Conservation (phyloP, 2,888 invertebrate genomes). For the Melieria crassipennis region DNA sequence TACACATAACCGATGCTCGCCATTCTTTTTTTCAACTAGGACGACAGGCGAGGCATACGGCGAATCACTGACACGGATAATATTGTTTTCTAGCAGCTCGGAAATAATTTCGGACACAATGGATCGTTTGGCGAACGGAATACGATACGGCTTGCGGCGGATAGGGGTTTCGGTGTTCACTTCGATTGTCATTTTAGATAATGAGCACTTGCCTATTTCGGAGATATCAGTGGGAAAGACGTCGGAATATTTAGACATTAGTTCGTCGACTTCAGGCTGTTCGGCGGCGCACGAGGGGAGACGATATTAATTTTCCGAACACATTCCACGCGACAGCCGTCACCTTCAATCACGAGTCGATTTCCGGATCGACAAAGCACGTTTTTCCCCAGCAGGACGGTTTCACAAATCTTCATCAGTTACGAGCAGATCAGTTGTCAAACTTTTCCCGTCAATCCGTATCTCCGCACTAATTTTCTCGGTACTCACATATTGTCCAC, state of each 20-base stretch:
- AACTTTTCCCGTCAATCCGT: constrained; percentile 29
- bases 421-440: constrained; percentile 30
- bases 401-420: constrained; percentile 32
- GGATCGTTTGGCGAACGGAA: constrained; percentile 38
- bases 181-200: constrained; percentile 37
- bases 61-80: constrained; percentile 40
- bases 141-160: constrained; percentile 37
- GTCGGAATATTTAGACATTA: constrained; percentile 15
- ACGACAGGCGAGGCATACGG: constrained; percentile 40
- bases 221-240: constrained; percentile 28
- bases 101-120: constrained; percentile 31
- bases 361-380: constrained; percentile 33
- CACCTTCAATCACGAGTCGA: constrained; percentile 26
- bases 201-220: constrained; percentile 34
- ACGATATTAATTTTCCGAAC: neutral
- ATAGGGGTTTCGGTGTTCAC: constrained; percentile 21
- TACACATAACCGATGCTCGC: constrained; percentile 39
- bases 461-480: constrained; percentile 30
- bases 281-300: neutral
- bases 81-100: constrained; percentile 33
- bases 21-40: constrained; percentile 43
- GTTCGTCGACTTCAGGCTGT: constrained; percentile 6
- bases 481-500: constrained; percentile 28
- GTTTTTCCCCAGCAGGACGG: constrained; percentile 31
- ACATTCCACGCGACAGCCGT: constrained; percentile 1